A percentile compares a stretch with the other conserved stretches of the same genome.
These are phyloP conservation scores for Dione juno DNA, from an alignment of 2,888 invertebrate species.

Conservation along the genomic window DNA sequence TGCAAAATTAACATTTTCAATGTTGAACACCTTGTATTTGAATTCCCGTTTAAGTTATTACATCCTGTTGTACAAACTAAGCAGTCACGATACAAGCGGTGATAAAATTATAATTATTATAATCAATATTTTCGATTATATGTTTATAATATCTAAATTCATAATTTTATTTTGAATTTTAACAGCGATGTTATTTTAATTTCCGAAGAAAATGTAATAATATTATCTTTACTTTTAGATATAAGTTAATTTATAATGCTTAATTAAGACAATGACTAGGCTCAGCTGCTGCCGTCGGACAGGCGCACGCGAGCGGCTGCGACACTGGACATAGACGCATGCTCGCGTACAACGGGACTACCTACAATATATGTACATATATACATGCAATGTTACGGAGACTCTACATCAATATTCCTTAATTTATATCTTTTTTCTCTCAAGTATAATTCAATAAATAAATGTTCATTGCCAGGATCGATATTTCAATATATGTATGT, in stretches of 20 bases:
- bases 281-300: constrained; percentile 78
- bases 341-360: constrained; percentile 28
- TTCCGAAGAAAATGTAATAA: constrained; percentile 33
- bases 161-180: constrained; percentile 31
- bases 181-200: constrained; percentile 36
- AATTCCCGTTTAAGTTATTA: constrained; percentile 41
- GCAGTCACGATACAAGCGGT: constrained; percentile 21
- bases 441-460: too few species aligned
- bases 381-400: not conserved
- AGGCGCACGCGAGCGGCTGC: constrained; percentile 64
- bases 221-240: constrained; percentile 47
- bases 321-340: constrained; percentile 19
- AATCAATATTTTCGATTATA: constrained; percentile 33
- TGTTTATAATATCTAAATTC: constrained; percentile 18
- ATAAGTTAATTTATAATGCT: constrained; percentile 57
- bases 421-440: too few species aligned
- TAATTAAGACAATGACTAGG: constrained; percentile 68
- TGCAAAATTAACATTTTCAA: constrained; percentile 42
- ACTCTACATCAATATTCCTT: not conserved
- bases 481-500: too few species aligned
- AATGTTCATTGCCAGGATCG: too few species aligned
- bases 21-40: constrained; percentile 41
- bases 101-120: constrained; percentile 32
- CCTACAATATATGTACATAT: constrained; percentile 4
- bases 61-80: constrained; percentile 41